Evolutionary conservation across 2,113 vertebrate species (phyloP).

Genomic region (Budorcas taxicolor): DNA sequence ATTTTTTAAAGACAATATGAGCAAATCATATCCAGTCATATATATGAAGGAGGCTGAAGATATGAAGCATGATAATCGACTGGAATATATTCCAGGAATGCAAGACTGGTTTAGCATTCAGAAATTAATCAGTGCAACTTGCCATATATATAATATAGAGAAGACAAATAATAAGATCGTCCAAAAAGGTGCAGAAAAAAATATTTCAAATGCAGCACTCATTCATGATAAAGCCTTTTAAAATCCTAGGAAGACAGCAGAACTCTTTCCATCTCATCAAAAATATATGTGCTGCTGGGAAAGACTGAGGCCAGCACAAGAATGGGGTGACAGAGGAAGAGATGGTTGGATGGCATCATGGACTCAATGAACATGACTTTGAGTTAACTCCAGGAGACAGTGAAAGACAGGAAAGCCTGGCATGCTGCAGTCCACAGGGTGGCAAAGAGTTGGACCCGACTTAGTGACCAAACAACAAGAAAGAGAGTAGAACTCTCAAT

Average conservation of each 20-base stretch:
- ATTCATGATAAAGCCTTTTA: background rate
- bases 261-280: background rate
- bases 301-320: background rate
- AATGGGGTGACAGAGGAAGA: background rate
- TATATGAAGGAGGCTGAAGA: background rate
- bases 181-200: background rate
- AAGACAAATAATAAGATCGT: background rate
- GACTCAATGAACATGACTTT: background rate
- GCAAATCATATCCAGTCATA: background rate
- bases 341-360: background rate
- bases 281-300: background rate
- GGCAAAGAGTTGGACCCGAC: background rate
- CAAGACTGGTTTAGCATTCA: background rate
- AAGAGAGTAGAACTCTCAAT: background rate
- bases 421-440: fast-evolving
- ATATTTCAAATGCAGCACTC: background rate
- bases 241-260: background rate
- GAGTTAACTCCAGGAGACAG: background rate
- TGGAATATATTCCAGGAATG: background rate
- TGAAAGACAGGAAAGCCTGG: background rate
- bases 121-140: background rate
- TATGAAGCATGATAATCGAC: background rate
- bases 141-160: background rate
- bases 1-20: background rate
- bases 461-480: background rate